phyloP scores from a whole-genome alignment of 2,888 invertebrate species.

The Helleia helle region DNA sequence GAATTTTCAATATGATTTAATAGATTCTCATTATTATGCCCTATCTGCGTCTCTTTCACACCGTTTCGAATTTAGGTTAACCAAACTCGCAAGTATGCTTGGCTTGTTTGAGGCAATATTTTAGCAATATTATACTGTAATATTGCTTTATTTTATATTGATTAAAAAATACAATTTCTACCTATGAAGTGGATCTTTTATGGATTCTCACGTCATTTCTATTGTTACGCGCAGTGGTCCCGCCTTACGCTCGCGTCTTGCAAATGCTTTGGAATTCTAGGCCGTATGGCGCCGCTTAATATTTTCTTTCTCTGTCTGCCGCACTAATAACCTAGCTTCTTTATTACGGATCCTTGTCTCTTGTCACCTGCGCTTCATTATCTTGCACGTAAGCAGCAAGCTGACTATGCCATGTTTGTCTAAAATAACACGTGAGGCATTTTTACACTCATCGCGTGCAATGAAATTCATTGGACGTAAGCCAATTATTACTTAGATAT shows the following conservation, averaged over 20 bases:
- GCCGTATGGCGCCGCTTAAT: slow-evolving; percentile 52
- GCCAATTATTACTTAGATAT: slow-evolving; percentile 35
- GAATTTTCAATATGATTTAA: slow-evolving; percentile 3
- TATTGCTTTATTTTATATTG: not conserved
- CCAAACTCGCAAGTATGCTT: slow-evolving; percentile 5
- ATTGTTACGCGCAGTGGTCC: slow-evolving; percentile 54
- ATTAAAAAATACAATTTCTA: not conserved
- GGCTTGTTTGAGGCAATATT: slow-evolving; percentile 6
- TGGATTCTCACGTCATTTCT: slow-evolving; percentile 35
- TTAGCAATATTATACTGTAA: not conserved
- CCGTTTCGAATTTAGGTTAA: slow-evolving; percentile 8
- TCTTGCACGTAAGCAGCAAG: slow-evolving; percentile 34
- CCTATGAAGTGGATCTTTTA: slow-evolving; percentile 28
- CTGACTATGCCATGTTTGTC: slow-evolving; percentile 31
- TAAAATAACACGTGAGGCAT: slow-evolving; percentile 18
- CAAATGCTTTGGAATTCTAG: slow-evolving; percentile 47
- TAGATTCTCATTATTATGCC: not conserved
- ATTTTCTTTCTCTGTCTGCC: slow-evolving; percentile 44
- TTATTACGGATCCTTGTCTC: slow-evolving; percentile 59
- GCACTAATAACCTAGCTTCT: slow-evolving; percentile 62
- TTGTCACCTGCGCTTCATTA: slow-evolving; percentile 62
- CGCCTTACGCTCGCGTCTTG: slow-evolving; percentile 45
- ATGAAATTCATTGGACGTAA: slow-evolving; percentile 41
- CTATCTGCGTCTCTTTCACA: slow-evolving; percentile 5
- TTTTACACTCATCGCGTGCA: slow-evolving; percentile 26